Evolutionary conservation across 2,888 invertebrate genomes (phyloP), one percentile per base, ranked within the genome.

Genomic region (Salticus scenicus): DNA sequence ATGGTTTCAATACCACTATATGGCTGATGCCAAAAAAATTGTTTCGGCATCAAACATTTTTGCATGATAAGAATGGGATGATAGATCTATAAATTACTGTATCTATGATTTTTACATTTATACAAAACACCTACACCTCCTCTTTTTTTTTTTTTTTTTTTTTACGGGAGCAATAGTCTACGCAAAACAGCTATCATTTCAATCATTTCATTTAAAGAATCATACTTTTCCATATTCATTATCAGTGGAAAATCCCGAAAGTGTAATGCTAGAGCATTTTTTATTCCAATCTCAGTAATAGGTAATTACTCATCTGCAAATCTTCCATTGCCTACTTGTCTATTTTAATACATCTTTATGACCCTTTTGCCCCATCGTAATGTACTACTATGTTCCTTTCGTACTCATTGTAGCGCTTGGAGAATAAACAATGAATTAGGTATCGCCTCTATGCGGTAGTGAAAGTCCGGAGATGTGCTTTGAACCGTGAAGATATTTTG

Each of bases 401-500:
- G n/a, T n/a, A 24, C 24, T 5, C 57, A 14, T 47, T 47, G 42
- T 2, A 47, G 2, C 17, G 42, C 42, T 10, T 2, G 10, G 42
- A 57, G 57, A 57, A 57, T 24, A 57, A 24, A 57, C 57, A 57
- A 57, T 57, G 57, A 57, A 24, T 47, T 47, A 2, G 17, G 17
- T 8, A 1, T 17, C 57, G 24, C 57, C 37, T 37, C 37, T 7
- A 10, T 37, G 24, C 57, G 57, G 57, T 57, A 57, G 57, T 24
- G 24, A 47, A 17, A 57, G 7, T 37, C 37, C 7, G 24, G 57
- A 12, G 66, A 30, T 28, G 71, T 14, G 42, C 41, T n/a, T 1
- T 41, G 78, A 31, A 78, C 78, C 78, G 37, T 78, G 78, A 41
- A 27, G 30, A 27, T 70, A 31, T 37, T 24, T 2, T 5, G 20